Evolutionary conservation across 2,113 vertebrate genomes (phyloP), one percentile per base, ranked within the genome.

Genomic region (Labrus mixtus): DNA sequence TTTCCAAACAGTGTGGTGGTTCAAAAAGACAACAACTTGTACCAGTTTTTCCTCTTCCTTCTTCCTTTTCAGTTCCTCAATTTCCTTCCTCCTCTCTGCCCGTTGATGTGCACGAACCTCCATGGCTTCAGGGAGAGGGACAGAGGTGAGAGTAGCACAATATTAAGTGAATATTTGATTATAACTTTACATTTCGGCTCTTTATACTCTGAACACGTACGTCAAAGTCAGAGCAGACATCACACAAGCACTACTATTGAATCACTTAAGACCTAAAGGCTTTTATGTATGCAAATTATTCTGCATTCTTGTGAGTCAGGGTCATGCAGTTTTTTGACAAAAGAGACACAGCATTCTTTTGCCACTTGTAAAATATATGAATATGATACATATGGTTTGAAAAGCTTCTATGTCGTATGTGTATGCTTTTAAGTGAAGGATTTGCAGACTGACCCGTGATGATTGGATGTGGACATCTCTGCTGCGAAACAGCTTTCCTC

Each of bases 51-150:
- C 95, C 15, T 98, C 95, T 81, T 96, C 93, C 87, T 91, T 95
- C 86, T 55, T 95, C 81, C 81, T 95, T 87, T 94, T 98, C 64
- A 89, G 89, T 83, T 96, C 95, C 85, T 97, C 95, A 48, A 96
- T 84, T 90, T 96, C 90, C 78, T 69, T 96, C 90, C 90, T 96
- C 59, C 93, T 90, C 90, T 96, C 94, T 46, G 94, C 92, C 1
- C 97, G 93, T 76, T 94, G 95, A 39, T 39, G 82, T 12, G 96
- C 97, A 71, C 97, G 95, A 80, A 95, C 95, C 89, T 98, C 96
- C 97, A 98, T 98, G 50, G 96, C 98, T 99, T 88, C 41, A 67
- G n/a, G 80, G 55, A 72, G 43, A 75, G 1, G 10, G 53, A 75
- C 60, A 64, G 17, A 12, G 22, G 5, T 33, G 13, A 74, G 65